Percentiles rank a stretch among this genome's conserved stretches.
phyloP scores from a whole-genome alignment of 2,113 vertebrate species.

The Notiomystis cincta region DNA sequence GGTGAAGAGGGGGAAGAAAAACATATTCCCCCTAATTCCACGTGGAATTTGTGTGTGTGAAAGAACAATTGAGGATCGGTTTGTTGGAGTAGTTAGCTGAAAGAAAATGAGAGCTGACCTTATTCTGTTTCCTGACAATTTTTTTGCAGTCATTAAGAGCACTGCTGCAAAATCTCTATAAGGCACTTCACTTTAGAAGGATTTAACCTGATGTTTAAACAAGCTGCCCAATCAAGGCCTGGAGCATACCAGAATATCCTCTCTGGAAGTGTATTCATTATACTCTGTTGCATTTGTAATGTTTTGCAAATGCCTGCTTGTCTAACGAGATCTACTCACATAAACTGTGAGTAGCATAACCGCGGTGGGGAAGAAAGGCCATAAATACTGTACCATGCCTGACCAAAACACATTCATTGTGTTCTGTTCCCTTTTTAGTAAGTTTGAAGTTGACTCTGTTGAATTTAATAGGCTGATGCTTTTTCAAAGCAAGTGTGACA shows the following conservation, averaged over 20 bases:
- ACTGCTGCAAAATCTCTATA: not conserved
- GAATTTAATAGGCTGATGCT: not conserved
- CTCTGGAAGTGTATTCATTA: slow-evolving; percentile 14
- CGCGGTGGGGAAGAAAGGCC: not conserved
- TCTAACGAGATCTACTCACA: not conserved
- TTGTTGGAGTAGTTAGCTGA: not conserved
- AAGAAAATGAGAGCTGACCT: not conserved
- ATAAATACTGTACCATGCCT: not conserved
- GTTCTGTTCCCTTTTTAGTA: not conserved
- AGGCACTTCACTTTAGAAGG: not conserved
- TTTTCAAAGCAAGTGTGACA: not conserved
- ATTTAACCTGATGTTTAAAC: slow-evolving; percentile 49
- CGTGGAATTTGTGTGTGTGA: accelerated
- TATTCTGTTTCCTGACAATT: not conserved
- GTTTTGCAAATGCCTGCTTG: not conserved
- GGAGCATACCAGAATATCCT: not conserved
- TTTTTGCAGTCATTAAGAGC: not conserved
- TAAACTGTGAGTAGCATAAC: not conserved
- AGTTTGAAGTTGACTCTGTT: not conserved
- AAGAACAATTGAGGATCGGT: accelerated
- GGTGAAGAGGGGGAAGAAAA: too few relatives aligned
- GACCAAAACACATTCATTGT: not conserved
- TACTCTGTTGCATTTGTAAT: not conserved
- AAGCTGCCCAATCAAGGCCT: slow-evolving; percentile 19
- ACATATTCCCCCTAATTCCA: accelerated